Evolutionary conservation across 2,797 vertebrate species (phyloP), one percentile per base, ranked within the genome.

Genomic region (Heterohyrax brucei): DNA sequence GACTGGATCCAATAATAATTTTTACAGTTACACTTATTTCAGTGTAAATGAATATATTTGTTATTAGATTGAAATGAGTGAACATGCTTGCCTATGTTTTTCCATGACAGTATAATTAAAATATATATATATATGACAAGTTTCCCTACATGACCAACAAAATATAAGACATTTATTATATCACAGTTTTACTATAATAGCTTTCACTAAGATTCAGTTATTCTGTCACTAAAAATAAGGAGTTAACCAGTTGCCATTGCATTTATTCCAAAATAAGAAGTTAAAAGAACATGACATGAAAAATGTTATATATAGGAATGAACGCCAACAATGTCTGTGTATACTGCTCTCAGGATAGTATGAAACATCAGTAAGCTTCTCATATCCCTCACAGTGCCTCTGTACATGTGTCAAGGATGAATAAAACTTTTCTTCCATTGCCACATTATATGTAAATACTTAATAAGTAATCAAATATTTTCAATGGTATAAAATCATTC

Each of bases 231-330:
- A 92, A 50, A 50, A n/a, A 1, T 85, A 12, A 64, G 39, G 3
- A 13, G 53, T 56, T 46, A 61, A 0, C 59, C 59, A 21, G 59
- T 61, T 61, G 59, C 19, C 59, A 61, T 61, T 19, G 21, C 16
- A 61, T 61, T 21, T 5, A 61, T 61, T 61, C 59, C 19, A 61
- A 61, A 61, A 61, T 61, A 61, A 8, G 16, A 14, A 14, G 59
- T 61, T 61, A 33, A 62, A 87, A 89, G 82, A 79, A 22, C 76
- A n/a, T 93, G 93, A 83, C 89, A 50, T 46, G n/a, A 72, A 10
- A 79, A 66, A 1, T 56, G 72, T 28, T 5, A 46, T 80, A 39
- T 2, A 9, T 61, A 10, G 24, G 12, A 59, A 79, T 62, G 24
- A 39, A 30, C 79, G 19, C 77, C n/a, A 89, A 28, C 33, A 62